Evolutionary conservation across 2,888 invertebrate species (phyloP), one percentile per base, ranked within the genome.

Genomic region (Philopedon plagiatum): DNA sequence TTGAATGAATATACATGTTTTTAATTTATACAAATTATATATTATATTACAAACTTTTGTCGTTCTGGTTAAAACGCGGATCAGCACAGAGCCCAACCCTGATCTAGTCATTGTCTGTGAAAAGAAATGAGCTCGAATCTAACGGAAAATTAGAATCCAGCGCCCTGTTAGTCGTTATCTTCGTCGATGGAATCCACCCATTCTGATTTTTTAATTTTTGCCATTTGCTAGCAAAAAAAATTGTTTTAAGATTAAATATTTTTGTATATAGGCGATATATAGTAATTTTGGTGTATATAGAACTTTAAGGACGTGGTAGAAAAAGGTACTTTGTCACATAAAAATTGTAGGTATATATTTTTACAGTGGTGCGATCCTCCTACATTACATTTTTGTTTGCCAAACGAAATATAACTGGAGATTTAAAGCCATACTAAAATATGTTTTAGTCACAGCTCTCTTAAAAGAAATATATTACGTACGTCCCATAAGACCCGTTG

Each of bases 91-190:
- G 23, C 9, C 5, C 15, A 37, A 57, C 39, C 57, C 15, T 46
- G 61, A 61, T 61, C 61, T 61, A 61, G 46, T 61, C 61, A 61
- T 46, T 61, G 26, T 61, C 61, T 61, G 64, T 32, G 64, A 65
- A 65, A 65, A 44, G 64, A 41, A 56, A 26, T 51, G 19, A 41
- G n/a, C 29, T 61, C 61, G 61, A 61, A 61, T 46, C 61, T 61
- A 61, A 32, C 61, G 18, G 26, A 61, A 44, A 61, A 61, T 13
- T 4, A n/a, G 26, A 23, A 46, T 41, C n/a, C 26, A 44, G 39
- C 41, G 41, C 61, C 61, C 61, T 61, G 61, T 26, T 61, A 46
- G 61, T 9, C 41, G 46, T 13, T 49, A 39, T 57, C n/a, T 34
- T 21, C n/a, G 23, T 58, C 8, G 58, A 39, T 58, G 58, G 15